Base-by-base conservation (phyloP, 2,888 invertebrate species). In the Tuberolachnus salignus region DNA sequence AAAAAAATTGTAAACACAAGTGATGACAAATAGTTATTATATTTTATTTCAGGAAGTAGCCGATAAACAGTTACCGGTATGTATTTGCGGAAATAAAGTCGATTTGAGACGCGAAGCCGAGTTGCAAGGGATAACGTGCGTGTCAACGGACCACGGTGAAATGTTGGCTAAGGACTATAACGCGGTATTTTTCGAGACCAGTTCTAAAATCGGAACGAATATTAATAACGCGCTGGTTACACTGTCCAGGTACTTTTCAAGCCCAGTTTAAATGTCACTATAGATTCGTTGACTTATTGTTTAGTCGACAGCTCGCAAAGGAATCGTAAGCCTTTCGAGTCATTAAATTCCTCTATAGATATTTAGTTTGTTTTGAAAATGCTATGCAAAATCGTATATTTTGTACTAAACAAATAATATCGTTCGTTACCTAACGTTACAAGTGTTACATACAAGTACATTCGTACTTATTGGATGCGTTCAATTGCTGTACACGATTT, bases 21-120 rank as follows among this genome's bases (percentile, higher is more conserved):
- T 34, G 34, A 34, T 34, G 34, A 34, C 6, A 34, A 34, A 4
- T 4, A 4, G 3, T 34, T 34, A 4, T 4, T 34, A 34, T 34
- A 34, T 34, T n/a, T 53, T 53, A 9, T 14, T 83, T 16, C 83
- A 89, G 88, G 89, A 88, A 82, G 86, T 87, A 2, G 86, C 88
- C 4, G 86, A 86, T 80, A 86, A 87, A 82, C 85, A 86, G 78
- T 85, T 89, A 72, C 89, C 90, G 0, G 86, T 89, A 49, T 87
- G 89, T 84, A 83, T 90, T n/a, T 88, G 88, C 80, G 89, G 86
- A 21, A 89, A 89, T 84, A 90, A 90, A 84, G 86, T 86, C 8
- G 90, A 90, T 83, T 83, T 89, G 80, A 83, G 89, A 80, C 84
- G 84, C n/a, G 85, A 86, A 55, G 83, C 84, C 3, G 83, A 82